phyloP scores from a whole-genome alignment of 2,888 invertebrate species.

The Allacma fusca region DNA sequence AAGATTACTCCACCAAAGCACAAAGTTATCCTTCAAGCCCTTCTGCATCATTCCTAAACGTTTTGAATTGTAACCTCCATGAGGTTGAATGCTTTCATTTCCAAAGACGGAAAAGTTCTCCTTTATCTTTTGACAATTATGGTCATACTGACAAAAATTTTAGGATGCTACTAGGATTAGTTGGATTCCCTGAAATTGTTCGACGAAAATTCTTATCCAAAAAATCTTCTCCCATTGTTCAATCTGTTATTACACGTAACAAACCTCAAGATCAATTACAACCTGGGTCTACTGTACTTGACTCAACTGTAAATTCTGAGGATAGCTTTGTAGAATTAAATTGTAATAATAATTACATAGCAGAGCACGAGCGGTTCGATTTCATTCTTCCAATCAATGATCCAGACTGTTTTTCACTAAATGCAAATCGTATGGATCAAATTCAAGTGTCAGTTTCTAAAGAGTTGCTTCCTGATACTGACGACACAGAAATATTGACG shows the following conservation, averaged over 20 bases:
- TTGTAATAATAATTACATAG: too few species aligned
- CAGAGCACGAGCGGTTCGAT: too few species aligned
- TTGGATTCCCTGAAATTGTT: constrained; percentile 14
- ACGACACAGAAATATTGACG: too few species aligned
- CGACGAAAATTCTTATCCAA: background rate
- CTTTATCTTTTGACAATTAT: background rate
- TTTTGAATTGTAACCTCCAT: background rate
- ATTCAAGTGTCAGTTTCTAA: too few species aligned
- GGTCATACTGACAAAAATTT: background rate
- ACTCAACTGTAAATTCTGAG: too few species aligned
- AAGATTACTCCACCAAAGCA: background rate
- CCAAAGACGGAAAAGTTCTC: background rate
- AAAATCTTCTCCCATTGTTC: background rate
- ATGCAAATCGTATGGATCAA: too few species aligned
- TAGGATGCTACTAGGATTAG: background rate
- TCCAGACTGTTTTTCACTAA: too few species aligned
- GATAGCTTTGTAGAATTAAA: too few species aligned
- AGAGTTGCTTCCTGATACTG: too few species aligned
- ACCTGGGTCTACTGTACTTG: too few species aligned
- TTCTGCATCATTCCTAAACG: background rate
- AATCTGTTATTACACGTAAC: background rate
- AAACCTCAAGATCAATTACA: background rate
- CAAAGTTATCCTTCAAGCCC: background rate
- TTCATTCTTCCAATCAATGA: too few species aligned
- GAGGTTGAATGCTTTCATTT: background rate